Base-by-base conservation (phyloP, 1,140 invertebrate genomes). In the Rhizoglyphus robini region DNA sequence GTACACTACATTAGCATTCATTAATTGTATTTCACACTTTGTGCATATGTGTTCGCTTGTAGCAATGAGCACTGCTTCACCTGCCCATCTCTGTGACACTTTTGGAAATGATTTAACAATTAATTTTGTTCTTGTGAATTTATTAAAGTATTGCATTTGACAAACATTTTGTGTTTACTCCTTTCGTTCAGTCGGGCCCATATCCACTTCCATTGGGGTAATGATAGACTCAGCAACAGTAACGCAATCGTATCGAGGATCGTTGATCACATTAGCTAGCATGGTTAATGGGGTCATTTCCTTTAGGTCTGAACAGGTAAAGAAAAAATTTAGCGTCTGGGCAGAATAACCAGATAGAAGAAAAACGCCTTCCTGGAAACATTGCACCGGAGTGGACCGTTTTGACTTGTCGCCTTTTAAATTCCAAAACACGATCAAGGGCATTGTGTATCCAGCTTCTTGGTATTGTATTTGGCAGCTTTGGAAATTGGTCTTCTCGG, bases 261-360 rank as follows among this genome's bases (percentile, higher is more conserved):
- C 30, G 27, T 57, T 20, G 41, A 64, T 51, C 5, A 48, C 31
- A 18, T 23, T 30, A 18, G 11, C 4, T 36, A 64, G 11, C 63
- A 64, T 64, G 18, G 4, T 18, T 1, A 49, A 49, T 3, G 63
- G 63, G 20, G 63, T 3, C 27, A 64, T 4, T 23, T 64, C 30
- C 11, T 1, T 1, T 1, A 64, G 23, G 32, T 64, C 63, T 3
- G 34, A n/a, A 25, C 8, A 13, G 11, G 15, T 49, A 2, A 49
- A 49, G 20, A 64, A 48, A 32, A 64, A 48, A 20, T 47, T 48
- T 18, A 64, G 36, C n/a, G 29, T 47, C 25, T 64, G 63, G 13
- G 41, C 63, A 5, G 63, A 64, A 36, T 49, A 64, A 36, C 63
- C 63, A 13, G 63, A 64, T 38, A 64, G 46, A 4, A 64, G 47